Evolutionary conservation across 2,113 vertebrate species (phyloP).

Genomic region (Mastomys coucha): DNA sequence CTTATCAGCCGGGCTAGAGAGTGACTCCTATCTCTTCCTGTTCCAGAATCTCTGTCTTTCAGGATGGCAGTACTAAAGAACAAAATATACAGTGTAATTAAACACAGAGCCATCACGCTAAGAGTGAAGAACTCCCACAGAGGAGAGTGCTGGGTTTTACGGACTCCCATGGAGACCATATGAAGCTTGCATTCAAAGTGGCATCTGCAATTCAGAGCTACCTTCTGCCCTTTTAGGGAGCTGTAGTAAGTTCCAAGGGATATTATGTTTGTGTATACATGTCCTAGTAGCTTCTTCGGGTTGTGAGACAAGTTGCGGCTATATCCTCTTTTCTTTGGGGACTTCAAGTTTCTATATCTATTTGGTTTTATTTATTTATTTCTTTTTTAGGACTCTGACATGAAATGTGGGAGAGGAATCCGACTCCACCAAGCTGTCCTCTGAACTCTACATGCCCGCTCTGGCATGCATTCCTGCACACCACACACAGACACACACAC

Average conservation of each 20-base stretch:
- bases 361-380: background rate
- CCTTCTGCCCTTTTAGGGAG: conserved; percentile 69
- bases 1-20: conserved; percentile 76
- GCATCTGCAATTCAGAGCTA: conserved; percentile 68
- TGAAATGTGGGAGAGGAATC: background rate
- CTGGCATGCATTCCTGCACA: background rate
- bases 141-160: conserved; percentile 79
- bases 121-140: conserved; percentile 78
- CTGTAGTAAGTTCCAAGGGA: conserved; percentile 66
- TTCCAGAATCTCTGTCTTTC: conserved; percentile 73
- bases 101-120: conserved; percentile 76
- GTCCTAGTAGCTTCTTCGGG: background rate
- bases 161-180: conserved; percentile 80
- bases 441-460: no score
- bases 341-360: background rate
- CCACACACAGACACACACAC: background rate
- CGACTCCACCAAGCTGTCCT: background rate
- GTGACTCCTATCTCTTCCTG: conserved; percentile 60
- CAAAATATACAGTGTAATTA: conserved; percentile 85
- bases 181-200: conserved; percentile 74
- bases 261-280: conserved; percentile 56
- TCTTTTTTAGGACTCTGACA: background rate
- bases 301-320: background rate
- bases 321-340: background rate
- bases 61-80: conserved; percentile 70